Evolutionary conservation across 2,113 vertebrate genomes (phyloP).

Genomic region (Octodon degus): DNA sequence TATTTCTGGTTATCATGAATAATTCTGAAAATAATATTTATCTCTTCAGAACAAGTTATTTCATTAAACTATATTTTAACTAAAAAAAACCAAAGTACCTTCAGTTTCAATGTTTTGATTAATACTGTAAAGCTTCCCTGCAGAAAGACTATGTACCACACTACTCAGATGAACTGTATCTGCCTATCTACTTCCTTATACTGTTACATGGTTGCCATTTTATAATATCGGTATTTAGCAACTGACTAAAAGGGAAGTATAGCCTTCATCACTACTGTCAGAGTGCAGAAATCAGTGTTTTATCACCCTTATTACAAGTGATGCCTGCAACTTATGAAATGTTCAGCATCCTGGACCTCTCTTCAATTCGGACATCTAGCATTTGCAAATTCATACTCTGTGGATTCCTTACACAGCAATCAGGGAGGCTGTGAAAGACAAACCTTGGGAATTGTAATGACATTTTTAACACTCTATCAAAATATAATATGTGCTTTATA

Average conservation of each 20-base stretch:
- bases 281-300: neutral
- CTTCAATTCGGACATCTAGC: accelerated
- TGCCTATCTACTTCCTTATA: neutral
- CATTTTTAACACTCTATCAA: neutral
- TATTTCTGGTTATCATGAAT: neutral
- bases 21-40: neutral
- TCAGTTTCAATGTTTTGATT: neutral
- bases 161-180: neutral
- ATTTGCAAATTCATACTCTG: neutral
- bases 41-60: neutral
- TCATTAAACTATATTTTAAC: neutral
- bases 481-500: neutral
- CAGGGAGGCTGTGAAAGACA: neutral
- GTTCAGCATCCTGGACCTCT: neutral
- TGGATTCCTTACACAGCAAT: neutral
- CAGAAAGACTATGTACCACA: neutral
- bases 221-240: neutral
- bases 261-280: neutral
- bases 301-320: neutral
- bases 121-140: neutral
- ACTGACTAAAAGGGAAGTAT: neutral
- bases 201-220: neutral
- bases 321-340: neutral
- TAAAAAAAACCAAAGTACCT: neutral
- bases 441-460: neutral